Conservation (phyloP, 2,113 vertebrate species). For the Tragulus kanchil region DNA sequence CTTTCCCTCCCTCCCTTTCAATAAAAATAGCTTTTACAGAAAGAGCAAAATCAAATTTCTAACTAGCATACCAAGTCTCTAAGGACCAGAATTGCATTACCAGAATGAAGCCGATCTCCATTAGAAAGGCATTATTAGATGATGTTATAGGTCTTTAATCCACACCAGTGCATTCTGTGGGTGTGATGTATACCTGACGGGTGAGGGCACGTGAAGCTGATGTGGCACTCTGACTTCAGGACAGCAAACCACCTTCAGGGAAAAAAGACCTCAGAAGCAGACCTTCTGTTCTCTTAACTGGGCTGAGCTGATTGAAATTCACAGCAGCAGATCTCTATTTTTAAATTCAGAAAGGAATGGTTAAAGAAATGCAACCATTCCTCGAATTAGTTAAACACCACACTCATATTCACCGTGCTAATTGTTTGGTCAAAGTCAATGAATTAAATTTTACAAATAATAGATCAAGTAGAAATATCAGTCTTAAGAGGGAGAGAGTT, state of each 20-base stretch:
- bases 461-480: not conserved
- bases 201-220: not conserved
- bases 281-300: constrained; percentile 32
- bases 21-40: constrained; percentile 36
- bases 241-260: not conserved
- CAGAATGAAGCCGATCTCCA: constrained; percentile 62
- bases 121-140: constrained; percentile 50
- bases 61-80: constrained; percentile 6
- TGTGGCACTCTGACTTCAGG: fast-evolving
- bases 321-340: not conserved
- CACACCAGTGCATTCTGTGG: not conserved
- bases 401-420: not conserved
- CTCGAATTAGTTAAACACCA: not conserved
- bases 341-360: constrained; percentile 52
- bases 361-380: not conserved
- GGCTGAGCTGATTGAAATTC: constrained; percentile 47
- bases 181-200: not conserved
- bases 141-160: constrained; percentile 57
- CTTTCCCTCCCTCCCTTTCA: not conserved
- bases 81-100: constrained; percentile 59
- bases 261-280: not conserved
- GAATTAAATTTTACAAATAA: constrained; percentile 18
- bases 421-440: not conserved
- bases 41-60: constrained; percentile 53
- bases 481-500: not conserved